A percentile compares a stretch with the other conserved stretches of the same genome.
phyloP scores from a whole-genome alignment of 2,113 vertebrate genomes.

The Bubalus kerabau region DNA sequence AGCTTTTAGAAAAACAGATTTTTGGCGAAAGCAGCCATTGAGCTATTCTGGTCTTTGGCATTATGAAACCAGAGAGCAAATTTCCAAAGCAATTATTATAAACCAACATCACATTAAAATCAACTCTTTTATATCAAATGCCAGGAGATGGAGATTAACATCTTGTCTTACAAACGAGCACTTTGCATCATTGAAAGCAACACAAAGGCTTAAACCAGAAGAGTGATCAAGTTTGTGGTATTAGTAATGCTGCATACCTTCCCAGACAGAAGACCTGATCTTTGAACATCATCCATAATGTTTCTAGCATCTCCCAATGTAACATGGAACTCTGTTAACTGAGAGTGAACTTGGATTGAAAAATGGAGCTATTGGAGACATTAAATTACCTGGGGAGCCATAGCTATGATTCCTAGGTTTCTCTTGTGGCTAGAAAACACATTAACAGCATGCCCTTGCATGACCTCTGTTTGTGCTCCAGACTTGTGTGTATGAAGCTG shows the following conservation, averaged over 20 bases:
- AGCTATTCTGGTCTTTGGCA: constrained; percentile 55
- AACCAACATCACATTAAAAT: constrained; percentile 14
- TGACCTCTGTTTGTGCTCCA: neutral
- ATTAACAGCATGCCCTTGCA: neutral
- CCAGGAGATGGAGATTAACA: neutral
- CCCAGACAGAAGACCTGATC: neutral
- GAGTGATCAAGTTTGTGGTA: neutral
- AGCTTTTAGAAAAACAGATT: constrained; percentile 53
- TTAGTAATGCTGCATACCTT: neutral
- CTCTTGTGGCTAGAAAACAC: neutral
- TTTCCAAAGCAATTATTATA: constrained; percentile 63
- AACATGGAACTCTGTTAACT: neutral
- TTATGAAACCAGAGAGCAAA: constrained; percentile 19
- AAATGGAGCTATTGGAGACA: neutral
- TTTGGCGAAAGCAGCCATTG: constrained; percentile 23
- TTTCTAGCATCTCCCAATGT: neutral
- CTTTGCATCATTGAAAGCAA: neutral
- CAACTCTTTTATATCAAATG: constrained; percentile 8
- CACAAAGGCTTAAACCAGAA: neutral
- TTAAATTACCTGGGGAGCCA: neutral
- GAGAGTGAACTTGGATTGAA: neutral
- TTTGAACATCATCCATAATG: neutral
- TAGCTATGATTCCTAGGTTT: neutral
- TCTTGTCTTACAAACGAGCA: constrained; percentile 7
- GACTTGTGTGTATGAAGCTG: neutral